Conservation (phyloP, 1,140 invertebrate genomes). For the Atta colombica region DNA sequence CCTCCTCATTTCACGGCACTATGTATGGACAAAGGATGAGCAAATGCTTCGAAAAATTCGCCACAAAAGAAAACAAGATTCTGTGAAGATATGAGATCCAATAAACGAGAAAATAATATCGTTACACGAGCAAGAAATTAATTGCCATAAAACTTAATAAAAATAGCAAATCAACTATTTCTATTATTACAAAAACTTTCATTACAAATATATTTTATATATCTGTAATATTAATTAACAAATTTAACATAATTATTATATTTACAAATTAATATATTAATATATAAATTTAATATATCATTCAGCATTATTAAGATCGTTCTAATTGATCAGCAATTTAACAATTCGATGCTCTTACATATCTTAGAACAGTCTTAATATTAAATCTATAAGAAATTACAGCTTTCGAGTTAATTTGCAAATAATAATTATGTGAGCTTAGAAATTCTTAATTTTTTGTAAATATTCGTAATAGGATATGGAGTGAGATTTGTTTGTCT, state of each 20-base stretch:
- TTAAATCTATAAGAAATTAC: too few relatives aligned
- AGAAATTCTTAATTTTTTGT: too few relatives aligned
- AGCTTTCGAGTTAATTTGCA: too few relatives aligned
- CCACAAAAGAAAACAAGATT: conserved; percentile 9
- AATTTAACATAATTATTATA: not conserved
- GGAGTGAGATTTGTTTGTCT: too few relatives aligned
- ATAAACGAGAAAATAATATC: not conserved
- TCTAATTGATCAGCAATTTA: too few relatives aligned
- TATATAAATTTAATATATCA: not conserved
- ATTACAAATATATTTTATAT: not conserved
- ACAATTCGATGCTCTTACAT: too few relatives aligned
- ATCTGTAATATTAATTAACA: not conserved
- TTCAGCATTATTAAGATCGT: too few relatives aligned
- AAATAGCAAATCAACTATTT: not conserved
- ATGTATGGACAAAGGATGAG: not conserved
- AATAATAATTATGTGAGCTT: too few relatives aligned
- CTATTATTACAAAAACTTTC: not conserved
- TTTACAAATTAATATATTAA: not conserved
- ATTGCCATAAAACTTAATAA: not conserved
- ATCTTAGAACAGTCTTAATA: too few relatives aligned
- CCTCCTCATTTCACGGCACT: conserved; percentile 13
- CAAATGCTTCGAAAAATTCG: conserved; percentile 24
- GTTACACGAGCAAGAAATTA: not conserved
- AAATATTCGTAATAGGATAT: too few relatives aligned
- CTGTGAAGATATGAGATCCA: not conserved